These are phyloP conservation scores for Falco peregrinus DNA, from an alignment of 2,797 vertebrate species.

Conservation along the genomic window DNA sequence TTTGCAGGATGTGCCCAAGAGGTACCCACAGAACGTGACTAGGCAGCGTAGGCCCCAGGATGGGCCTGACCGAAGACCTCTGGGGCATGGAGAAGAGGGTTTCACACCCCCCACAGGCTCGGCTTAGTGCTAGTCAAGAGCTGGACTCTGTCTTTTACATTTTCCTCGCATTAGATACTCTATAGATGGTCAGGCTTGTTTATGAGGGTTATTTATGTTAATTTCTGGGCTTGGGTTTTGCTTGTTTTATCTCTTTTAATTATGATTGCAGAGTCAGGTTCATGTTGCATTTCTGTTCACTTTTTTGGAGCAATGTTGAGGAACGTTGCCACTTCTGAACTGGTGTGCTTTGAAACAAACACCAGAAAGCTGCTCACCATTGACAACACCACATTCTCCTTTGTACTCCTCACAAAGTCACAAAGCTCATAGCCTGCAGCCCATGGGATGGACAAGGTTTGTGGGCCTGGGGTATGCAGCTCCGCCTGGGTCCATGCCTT, in stretches of 20 bases:
- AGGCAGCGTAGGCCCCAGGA: background rate
- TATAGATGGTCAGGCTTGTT: background rate
- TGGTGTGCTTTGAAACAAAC: background rate
- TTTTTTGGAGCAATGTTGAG: background rate
- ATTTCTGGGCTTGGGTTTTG: background rate
- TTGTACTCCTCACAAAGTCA: rapidly evolving
- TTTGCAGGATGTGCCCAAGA: background rate
- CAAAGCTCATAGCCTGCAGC: background rate
- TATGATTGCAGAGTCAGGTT: background rate
- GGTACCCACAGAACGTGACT: background rate
- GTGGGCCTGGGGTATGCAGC: too few species aligned
- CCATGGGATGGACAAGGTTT: rapidly evolving
- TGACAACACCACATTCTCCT: rapidly evolving
- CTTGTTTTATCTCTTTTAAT: background rate
- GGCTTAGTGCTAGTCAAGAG: background rate
- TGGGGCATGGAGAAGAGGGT: background rate
- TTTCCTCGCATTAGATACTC: background rate
- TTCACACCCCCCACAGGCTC: background rate
- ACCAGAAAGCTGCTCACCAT: rapidly evolving
- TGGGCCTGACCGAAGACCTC: background rate
- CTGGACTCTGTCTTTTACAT: rapidly evolving
- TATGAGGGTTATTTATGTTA: background rate
- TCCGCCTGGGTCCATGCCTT: background rate
- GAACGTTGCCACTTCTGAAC: background rate
- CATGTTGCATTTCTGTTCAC: rapidly evolving